phyloP scores from a whole-genome alignment of 2,797 vertebrate genomes.

The Lindbergichthys nudifrons region DNA sequence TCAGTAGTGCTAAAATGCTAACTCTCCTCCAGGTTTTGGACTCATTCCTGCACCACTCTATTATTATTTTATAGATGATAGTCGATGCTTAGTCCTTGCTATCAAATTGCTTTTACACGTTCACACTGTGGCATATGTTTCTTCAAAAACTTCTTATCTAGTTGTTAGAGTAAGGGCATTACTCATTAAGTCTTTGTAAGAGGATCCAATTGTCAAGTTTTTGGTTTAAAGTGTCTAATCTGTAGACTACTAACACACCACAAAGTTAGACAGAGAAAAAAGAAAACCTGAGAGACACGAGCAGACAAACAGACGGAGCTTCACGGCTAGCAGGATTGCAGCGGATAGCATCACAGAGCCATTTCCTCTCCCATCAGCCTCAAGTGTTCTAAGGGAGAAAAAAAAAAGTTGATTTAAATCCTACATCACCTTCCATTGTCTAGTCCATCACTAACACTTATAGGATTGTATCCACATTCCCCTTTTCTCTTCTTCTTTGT shows the following conservation, averaged over 20 bases:
- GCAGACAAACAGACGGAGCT: constrained; percentile 35
- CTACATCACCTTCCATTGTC: constrained; percentile 78
- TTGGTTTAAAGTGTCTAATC: background rate
- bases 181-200: constrained; percentile 1
- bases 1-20: too few relatives aligned
- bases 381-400: constrained; percentile 34
- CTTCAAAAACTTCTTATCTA: background rate
- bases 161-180: background rate
- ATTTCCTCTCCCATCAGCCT: constrained; percentile 72
- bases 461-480: constrained; percentile 49
- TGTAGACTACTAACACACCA: background rate
- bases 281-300: constrained; percentile 28
- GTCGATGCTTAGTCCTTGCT: too few relatives aligned
- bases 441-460: constrained; percentile 77
- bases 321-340: constrained; percentile 41
- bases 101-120: too few relatives aligned
- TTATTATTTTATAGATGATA: too few relatives aligned
- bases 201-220: background rate
- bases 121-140: background rate
- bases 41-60: too few relatives aligned
- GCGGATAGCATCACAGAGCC: constrained; percentile 57
- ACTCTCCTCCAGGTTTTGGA: too few relatives aligned
- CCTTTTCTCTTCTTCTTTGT: constrained; percentile 34
- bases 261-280: constrained; percentile 10
- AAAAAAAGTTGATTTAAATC: constrained; percentile 75